These are phyloP conservation scores for Pseudolaguvia tuberculata DNA, from an alignment of 2,113 vertebrate species.

Conservation along the genomic window DNA sequence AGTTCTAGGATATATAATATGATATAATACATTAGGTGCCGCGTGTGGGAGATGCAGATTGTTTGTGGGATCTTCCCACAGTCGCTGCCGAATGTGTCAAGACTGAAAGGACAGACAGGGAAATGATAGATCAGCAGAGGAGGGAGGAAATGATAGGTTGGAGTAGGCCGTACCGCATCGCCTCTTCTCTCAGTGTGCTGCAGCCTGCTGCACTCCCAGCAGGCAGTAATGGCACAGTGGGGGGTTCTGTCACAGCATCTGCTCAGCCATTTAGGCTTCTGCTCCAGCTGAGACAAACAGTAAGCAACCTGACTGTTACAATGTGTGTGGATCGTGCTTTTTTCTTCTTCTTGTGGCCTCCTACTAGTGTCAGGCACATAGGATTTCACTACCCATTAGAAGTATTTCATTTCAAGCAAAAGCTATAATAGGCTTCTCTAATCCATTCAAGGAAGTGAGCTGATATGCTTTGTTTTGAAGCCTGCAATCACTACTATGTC, in stretches of 20 bases:
- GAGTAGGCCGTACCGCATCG: conserved; percentile 76
- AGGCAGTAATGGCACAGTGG: conserved; percentile 39
- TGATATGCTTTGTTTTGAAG: background rate
- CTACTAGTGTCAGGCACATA: background rate
- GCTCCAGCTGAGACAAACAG: conserved; percentile 25
- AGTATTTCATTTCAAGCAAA: conserved; percentile 4
- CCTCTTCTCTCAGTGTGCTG: conserved; percentile 31
- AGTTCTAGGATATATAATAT: background rate
- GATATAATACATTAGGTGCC: conserved; percentile 15
- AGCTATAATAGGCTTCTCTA: conserved; percentile 18
- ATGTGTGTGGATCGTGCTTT: conserved; percentile 5
- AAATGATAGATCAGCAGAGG: conserved; percentile 93
- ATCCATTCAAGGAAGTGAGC: background rate
- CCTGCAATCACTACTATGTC: background rate
- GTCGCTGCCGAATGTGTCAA: conserved; percentile 80
- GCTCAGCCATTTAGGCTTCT: conserved; percentile 28
- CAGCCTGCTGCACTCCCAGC: conserved; percentile 23
- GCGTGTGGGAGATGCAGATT: background rate
- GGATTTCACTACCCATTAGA: background rate
- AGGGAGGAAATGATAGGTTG: conserved; percentile 84
- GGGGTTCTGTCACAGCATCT: conserved; percentile 30
- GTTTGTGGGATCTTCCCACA: conserved; percentile 74
- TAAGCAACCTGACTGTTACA: conserved; percentile 18
- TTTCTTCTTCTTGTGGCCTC: background rate
- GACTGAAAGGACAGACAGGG: conserved; percentile 91